phyloP scores from a whole-genome alignment of 1,140 invertebrate genomes.

The Cherax destructor region DNA sequence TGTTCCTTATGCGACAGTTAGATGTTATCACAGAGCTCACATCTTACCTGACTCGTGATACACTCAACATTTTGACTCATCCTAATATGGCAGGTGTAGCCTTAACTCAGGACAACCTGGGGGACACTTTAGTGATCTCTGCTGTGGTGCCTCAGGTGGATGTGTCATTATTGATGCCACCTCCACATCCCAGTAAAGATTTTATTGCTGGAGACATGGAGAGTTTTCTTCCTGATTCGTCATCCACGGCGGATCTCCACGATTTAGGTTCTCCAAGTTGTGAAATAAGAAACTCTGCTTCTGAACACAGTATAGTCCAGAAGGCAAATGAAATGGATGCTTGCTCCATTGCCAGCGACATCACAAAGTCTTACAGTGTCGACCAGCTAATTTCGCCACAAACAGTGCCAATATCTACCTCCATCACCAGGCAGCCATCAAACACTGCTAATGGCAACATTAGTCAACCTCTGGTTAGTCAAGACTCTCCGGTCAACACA shows the following conservation, averaged over 20 bases:
- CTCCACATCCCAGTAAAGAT: slow-evolving; percentile 82
- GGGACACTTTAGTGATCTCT: slow-evolving; percentile 60
- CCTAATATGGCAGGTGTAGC: slow-evolving; percentile 47
- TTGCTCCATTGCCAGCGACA: slow-evolving; percentile 51
- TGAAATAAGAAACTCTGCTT: slow-evolving; percentile 66
- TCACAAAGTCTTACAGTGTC: slow-evolving; percentile 73
- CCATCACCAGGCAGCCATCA: slow-evolving; percentile 32
- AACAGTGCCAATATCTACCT: slow-evolving; percentile 24
- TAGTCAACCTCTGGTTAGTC: slow-evolving; percentile 37
- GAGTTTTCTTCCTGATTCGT: slow-evolving; percentile 72
- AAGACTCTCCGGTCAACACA: slow-evolving; percentile 45
- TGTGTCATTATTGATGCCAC: slow-evolving; percentile 89
- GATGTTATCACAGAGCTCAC: slow-evolving; percentile 89
- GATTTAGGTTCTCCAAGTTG: slow-evolving; percentile 62
- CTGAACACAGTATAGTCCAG: slow-evolving; percentile 63
- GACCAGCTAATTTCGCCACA: slow-evolving; percentile 65
- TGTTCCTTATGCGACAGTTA: slow-evolving; percentile 89
- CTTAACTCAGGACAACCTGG: slow-evolving; percentile 32
- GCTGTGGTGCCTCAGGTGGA: slow-evolving; percentile 80
- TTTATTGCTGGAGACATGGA: slow-evolving; percentile 81
- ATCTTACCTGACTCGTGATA: slow-evolving; percentile 87
- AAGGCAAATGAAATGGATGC: slow-evolving; percentile 43
- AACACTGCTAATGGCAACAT: slow-evolving; percentile 59
- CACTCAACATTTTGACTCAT: slow-evolving; percentile 79
- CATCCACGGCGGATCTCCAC: slow-evolving; percentile 70